Evolutionary conservation across 2,797 vertebrate genomes (phyloP).

Genomic region (Otolemur crassicaudatus): DNA sequence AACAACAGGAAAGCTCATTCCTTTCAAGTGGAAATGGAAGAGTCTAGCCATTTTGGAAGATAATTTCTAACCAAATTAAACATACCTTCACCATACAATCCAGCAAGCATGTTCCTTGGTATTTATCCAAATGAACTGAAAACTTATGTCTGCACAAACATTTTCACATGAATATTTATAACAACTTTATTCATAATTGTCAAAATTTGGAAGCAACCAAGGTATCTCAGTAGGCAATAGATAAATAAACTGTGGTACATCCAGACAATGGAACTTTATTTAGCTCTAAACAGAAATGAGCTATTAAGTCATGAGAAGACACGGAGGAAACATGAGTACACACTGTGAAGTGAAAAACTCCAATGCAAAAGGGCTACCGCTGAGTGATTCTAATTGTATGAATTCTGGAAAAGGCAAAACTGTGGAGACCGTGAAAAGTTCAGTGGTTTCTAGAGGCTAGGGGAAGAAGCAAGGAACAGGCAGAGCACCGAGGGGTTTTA

Average conservation of each 20-base stretch:
- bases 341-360: background rate
- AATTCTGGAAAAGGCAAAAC: background rate
- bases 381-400: background rate
- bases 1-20: background rate
- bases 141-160: background rate
- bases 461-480: background rate
- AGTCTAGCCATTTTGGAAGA: background rate
- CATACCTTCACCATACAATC: background rate
- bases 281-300: background rate
- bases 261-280: background rate
- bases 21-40: background rate
- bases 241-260: background rate
- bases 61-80: background rate
- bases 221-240: background rate
- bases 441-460: background rate
- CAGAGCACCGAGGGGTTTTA: background rate
- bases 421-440: background rate
- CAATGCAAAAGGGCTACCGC: background rate
- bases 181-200: background rate
- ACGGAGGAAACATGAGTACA: background rate
- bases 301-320: background rate
- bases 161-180: background rate
- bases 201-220: background rate
- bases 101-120: background rate
- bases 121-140: background rate